Percentiles rank a stretch among this genome's conserved stretches.
Evolutionary conservation across 2,113 vertebrate species (phyloP).

Genomic region (Coptodon rendalli): DNA sequence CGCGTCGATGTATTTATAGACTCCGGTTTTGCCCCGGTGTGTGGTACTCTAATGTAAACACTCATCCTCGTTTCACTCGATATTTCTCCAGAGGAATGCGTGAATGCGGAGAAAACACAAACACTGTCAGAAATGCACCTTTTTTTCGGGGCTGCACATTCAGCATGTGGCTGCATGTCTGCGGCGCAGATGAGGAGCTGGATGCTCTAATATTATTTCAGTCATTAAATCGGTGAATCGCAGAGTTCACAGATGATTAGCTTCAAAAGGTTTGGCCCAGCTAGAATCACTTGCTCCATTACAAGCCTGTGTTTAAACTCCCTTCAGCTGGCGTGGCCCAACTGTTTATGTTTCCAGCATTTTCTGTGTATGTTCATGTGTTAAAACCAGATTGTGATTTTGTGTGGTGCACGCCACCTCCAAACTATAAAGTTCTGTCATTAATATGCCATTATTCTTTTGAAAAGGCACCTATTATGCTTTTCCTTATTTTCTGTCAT

Average conservation of each 20-base stretch:
- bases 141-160: background rate
- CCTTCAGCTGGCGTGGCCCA: constrained; percentile 52
- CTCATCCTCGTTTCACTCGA: background rate
- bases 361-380: constrained; percentile 22
- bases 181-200: constrained; percentile 70
- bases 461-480: background rate
- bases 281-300: constrained; percentile 74
- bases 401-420: constrained; percentile 8
- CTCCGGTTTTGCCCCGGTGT: background rate
- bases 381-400: constrained; percentile 41
- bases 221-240: constrained; percentile 67
- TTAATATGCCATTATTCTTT: constrained; percentile 29
- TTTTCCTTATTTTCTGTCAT: background rate
- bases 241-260: constrained; percentile 73
- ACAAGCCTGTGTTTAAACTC: constrained; percentile 65
- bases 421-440: background rate
- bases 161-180: constrained; percentile 34
- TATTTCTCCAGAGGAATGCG: constrained; percentile 1
- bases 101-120: constrained; percentile 7
- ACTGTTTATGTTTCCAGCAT: constrained; percentile 69
- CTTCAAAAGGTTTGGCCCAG: constrained; percentile 66
- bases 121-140: constrained; percentile 4
- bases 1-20: background rate
- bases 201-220: constrained; percentile 69
- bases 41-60: background rate